phyloP scores from a whole-genome alignment of 2,888 invertebrate genomes.

The Oxycera nigricornis region DNA sequence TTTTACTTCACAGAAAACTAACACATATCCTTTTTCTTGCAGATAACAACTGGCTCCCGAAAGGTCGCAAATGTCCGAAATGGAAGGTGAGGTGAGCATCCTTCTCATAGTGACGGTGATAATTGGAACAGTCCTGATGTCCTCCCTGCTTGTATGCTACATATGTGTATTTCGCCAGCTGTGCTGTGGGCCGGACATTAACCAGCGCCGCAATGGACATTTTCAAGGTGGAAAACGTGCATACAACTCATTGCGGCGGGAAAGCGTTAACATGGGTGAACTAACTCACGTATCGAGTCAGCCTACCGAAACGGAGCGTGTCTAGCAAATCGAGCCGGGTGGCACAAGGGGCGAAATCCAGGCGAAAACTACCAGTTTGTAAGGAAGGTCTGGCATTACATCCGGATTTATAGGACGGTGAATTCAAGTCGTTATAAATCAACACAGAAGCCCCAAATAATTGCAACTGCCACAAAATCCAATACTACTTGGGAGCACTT shows the following conservation, averaged over 20 bases:
- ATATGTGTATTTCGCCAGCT: constrained; percentile 71
- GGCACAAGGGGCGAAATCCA: background rate
- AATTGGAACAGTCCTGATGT: constrained; percentile 68
- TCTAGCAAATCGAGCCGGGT: constrained; percentile 52
- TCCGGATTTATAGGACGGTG: background rate
- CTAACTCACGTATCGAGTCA: constrained; percentile 68
- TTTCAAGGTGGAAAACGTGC: constrained; percentile 44
- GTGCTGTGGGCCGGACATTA: constrained; percentile 66
- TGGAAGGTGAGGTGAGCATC: constrained; percentile 67
- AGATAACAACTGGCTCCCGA: too few species aligned
- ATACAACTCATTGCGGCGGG: constrained; percentile 55
- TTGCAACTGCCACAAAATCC: too few species aligned
- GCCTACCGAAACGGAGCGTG: constrained; percentile 68
- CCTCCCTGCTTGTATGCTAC: constrained; percentile 71
- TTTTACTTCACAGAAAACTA: background rate
- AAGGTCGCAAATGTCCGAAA: constrained; percentile 55
- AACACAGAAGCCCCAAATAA: too few species aligned
- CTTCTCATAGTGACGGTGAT: constrained; percentile 68
- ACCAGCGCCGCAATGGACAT: constrained; percentile 49
- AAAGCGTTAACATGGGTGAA: constrained; percentile 69
- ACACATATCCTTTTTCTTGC: background rate
- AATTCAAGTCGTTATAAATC: too few species aligned
- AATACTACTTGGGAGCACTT: too few species aligned
- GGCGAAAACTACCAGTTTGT: constrained; percentile 9
- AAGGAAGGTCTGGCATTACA: background rate